A percentile compares a stretch with the other conserved stretches of the same genome.
phyloP scores from a whole-genome alignment of 2,888 invertebrate genomes.

The Neria commutata region DNA sequence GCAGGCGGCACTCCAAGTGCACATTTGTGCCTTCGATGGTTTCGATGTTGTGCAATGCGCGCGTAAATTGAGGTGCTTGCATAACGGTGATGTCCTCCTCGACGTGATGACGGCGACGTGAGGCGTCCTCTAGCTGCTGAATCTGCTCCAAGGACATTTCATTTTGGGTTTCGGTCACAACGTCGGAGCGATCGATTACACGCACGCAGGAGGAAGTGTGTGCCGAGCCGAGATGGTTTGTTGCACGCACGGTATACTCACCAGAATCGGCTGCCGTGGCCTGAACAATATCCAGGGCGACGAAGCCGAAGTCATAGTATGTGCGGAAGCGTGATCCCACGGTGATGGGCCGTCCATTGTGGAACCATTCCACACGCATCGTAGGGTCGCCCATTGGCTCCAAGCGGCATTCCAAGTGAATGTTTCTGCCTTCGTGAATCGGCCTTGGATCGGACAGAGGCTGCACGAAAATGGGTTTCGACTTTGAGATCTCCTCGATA shows the following conservation, averaged over 20 bases:
- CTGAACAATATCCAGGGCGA: constrained; percentile 93
- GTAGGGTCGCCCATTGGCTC: constrained; percentile 97
- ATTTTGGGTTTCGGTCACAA: constrained; percentile 88
- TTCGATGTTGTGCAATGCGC: constrained; percentile 86
- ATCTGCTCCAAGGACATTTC: constrained; percentile 92
- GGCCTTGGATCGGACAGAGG: constrained; percentile 87
- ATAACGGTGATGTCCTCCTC: constrained; percentile 82
- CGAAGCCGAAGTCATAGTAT: constrained; percentile 96
- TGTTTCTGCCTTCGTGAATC: constrained; percentile 85
- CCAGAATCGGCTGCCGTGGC: constrained; percentile 93
- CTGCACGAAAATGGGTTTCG: constrained; percentile 92
- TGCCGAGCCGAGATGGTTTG: constrained; percentile 91
- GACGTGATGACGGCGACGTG: constrained; percentile 72
- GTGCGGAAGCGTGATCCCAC: constrained; percentile 92
- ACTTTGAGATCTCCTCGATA: constrained; percentile 91
- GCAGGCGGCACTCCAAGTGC: constrained; percentile 88
- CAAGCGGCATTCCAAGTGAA: constrained; percentile 88
- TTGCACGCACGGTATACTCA: constrained; percentile 92
- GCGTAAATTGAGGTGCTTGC: constrained; percentile 87
- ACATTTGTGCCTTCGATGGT: constrained; percentile 90
- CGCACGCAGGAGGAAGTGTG: constrained; percentile 90
- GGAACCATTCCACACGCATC: constrained; percentile 95
- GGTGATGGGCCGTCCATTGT: constrained; percentile 87
- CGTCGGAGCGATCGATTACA: constrained; percentile 80
- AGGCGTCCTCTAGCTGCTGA: constrained; percentile 83